Base-by-base conservation (phyloP, 2,797 vertebrate genomes). In the Apogon hyalosoma region DNA sequence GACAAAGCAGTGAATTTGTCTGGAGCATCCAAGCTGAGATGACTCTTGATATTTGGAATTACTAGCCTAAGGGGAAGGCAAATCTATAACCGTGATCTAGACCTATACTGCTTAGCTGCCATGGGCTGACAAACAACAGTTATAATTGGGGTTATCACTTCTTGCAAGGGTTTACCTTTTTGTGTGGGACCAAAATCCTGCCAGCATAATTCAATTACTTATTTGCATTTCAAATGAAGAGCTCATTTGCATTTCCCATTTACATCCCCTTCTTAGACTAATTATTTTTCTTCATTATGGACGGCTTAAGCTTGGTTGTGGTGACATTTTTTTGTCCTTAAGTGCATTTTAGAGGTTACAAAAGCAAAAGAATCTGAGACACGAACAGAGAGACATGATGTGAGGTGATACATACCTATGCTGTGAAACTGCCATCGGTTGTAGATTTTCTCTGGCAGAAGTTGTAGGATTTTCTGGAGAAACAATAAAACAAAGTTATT, bases 351-450 rank as follows among this genome's bases (percentile, higher is more conserved):
- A 47, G 64, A 86, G 63, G 66, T 83, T 72, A 74, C 41, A 72
- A 63, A 61, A 57, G 52, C n/a, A 60, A 33, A 55, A 58, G 42
- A 16, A 59, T 19, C 24, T 50, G 33, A 36, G 33, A 36, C 33
- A 10, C 4, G 8, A 49, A 53, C 7, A 21, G 11, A 41, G 14
- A 24, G 18, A 52, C 21, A 45, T 9, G 3, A 8, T 41, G 8
- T 4, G 38, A 43, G 12, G 1, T 15, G 21, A 47, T 63, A 86
- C 96, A 94, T 96, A 99, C 98, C 98, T 96, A 99, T 99, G 92
- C 98, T 99, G 94, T 97, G 98, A 88, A 98, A 99, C 94, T 99
- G 98, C 98, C 98, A 99, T 88, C 96, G 94, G 90, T 92, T 97
- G 94, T 96, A 97, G 94, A 99, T 97, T 92, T 96, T 97, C 92